These are phyloP conservation scores for Trematomus loennbergii DNA, from an alignment of 2,113 vertebrate genomes.

Conservation along the genomic window DNA sequence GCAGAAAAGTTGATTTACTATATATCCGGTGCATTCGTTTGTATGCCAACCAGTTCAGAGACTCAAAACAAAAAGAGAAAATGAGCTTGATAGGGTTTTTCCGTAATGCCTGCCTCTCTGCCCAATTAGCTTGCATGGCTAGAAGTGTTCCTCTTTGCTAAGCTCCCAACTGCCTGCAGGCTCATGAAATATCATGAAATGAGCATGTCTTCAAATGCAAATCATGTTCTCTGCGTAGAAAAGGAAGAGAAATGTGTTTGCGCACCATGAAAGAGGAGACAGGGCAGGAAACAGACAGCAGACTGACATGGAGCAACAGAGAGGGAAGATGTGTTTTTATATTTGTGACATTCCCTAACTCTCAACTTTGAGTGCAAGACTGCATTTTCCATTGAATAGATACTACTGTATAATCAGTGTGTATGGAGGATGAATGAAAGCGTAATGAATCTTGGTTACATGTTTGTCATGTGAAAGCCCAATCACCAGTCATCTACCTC, in stretches of 20 bases:
- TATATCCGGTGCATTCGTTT: background rate
- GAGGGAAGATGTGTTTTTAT: background rate
- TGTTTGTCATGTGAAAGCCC: background rate
- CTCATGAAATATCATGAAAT: constrained; percentile 58
- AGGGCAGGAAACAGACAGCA: constrained; percentile 17
- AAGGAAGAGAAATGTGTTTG: constrained; percentile 33
- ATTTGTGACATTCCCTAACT: background rate
- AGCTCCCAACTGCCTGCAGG: constrained; percentile 37
- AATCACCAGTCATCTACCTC: constrained; percentile 9
- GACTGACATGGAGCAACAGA: constrained; percentile 2
- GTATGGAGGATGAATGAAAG: background rate
- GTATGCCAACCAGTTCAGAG: background rate
- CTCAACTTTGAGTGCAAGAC: background rate
- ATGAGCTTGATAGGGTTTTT: constrained; percentile 20
- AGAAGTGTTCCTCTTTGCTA: constrained; percentile 30
- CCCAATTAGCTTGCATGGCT: constrained; percentile 41
- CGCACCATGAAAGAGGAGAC: constrained; percentile 12
- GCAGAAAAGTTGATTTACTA: background rate
- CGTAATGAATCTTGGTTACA: constrained; percentile 18
- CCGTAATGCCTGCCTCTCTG: constrained; percentile 18
- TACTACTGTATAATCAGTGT: background rate
- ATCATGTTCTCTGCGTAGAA: constrained; percentile 21
- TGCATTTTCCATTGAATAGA: background rate
- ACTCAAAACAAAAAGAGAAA: constrained; percentile 16
- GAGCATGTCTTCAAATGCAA: constrained; percentile 55